Evolutionary conservation across 2,113 vertebrate genomes (phyloP).

Genomic region (Leucopsar rothschildi): DNA sequence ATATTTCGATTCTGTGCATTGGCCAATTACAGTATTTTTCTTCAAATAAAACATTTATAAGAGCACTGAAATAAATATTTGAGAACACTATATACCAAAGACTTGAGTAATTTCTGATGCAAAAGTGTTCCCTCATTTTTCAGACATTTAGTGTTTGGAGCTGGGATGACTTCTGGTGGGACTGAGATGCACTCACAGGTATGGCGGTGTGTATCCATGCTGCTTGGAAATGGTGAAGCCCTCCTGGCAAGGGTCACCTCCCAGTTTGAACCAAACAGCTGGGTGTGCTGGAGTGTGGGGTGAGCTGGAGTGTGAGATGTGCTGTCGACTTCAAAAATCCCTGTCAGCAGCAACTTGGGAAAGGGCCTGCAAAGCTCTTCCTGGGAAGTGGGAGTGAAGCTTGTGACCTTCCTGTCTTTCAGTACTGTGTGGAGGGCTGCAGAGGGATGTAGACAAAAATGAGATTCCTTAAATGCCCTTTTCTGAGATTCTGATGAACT

Average conservation of each 20-base stretch:
- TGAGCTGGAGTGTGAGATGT: not conserved
- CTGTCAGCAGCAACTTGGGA: not conserved
- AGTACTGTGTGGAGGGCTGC: not conserved
- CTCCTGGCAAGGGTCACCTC: not conserved
- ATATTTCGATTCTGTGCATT: conserved; percentile 22
- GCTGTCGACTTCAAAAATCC: not conserved
- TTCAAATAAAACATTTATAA: conserved; percentile 35
- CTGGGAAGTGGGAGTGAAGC: not conserved
- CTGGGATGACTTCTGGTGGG: not conserved
- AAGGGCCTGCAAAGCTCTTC: not conserved
- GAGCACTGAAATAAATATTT: conserved; percentile 31
- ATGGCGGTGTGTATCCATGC: rapidly evolving
- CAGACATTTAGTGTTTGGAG: not conserved
- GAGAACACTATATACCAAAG: conserved; percentile 12
- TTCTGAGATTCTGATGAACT: not conserved
- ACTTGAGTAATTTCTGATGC: conserved; percentile 10
- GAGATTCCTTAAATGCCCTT: not conserved
- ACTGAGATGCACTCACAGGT: not conserved
- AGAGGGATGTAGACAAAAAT: not conserved
- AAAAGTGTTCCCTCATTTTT: not conserved
- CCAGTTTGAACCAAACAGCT: not conserved
- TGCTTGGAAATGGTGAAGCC: not conserved
- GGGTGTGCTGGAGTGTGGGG: not conserved
- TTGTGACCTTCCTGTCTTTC: not conserved
- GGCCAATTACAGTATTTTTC: not conserved